Percentiles rank a stretch among this genome's conserved stretches.
Evolutionary conservation across 2,888 invertebrate species (phyloP).

Genomic region (Lordiphosa andalusiaca): DNA sequence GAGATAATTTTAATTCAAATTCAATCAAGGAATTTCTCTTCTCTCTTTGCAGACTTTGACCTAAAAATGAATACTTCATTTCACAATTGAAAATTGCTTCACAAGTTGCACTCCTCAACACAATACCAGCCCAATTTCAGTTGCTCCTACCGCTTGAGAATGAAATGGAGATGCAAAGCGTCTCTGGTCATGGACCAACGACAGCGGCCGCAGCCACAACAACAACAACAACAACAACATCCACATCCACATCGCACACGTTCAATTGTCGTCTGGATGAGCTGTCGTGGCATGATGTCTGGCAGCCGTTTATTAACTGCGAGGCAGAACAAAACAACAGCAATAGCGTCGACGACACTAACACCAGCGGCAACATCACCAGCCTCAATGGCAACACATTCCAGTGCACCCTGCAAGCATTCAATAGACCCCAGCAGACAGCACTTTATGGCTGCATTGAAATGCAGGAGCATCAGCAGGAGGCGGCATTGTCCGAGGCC

Average conservation of each 20-base stretch:
- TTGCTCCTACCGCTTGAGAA: slow-evolving; percentile 77
- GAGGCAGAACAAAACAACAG: slow-evolving; percentile 22
- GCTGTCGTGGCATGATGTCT: slow-evolving; percentile 54
- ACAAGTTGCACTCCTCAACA: not conserved
- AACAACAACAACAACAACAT: slow-evolving; percentile 27
- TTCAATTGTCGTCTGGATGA: slow-evolving; percentile 67
- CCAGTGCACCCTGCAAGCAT: slow-evolving; percentile 75
- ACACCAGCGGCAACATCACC: slow-evolving; percentile 28
- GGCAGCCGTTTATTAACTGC: slow-evolving; percentile 72
- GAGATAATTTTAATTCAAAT: no score
- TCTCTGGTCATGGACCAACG: slow-evolving; percentile 78
- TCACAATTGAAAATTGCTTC: not conserved
- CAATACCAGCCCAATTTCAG: slow-evolving; percentile 11
- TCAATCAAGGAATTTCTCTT: no score
- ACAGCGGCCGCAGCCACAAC: slow-evolving; percentile 34
- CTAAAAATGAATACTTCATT: not conserved
- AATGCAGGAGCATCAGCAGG: slow-evolving; percentile 22
- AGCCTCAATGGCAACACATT: slow-evolving; percentile 58
- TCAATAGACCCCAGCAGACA: slow-evolving; percentile 50
- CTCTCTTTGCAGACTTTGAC: slow-evolving; percentile 9
- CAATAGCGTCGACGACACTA: slow-evolving; percentile 18
- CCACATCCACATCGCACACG: slow-evolving; percentile 38
- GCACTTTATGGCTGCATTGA: slow-evolving; percentile 66
- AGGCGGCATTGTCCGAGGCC: slow-evolving; percentile 17
- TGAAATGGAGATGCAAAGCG: slow-evolving; percentile 80